Base-by-base conservation (phyloP, 2,113 vertebrate genomes). In the Tachysurus vachellii region DNA sequence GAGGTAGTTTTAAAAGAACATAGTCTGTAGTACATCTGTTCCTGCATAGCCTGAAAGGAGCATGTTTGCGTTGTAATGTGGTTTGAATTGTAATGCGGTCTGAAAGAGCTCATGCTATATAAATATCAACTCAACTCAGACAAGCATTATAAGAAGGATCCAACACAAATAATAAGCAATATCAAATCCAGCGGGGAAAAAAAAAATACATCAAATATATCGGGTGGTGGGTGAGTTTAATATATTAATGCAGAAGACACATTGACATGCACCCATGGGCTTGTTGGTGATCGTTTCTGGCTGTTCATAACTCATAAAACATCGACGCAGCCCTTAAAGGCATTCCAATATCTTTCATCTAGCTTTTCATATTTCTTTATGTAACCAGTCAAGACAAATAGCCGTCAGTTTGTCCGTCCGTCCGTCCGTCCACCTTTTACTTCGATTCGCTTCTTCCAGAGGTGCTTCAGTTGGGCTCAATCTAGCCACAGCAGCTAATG, bases 401-500 rank as follows among this genome's bases (percentile, higher is more conserved):
- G 14, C 16, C 42, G 13, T 12, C 42, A 7, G 47, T 9, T 50
- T 9, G 47, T 50, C 80, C 23, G 56, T 21, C 36, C 70, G 31
- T 73, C 36, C 23, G 56, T 31, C 26, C 4, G 56, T 16, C 28
- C 16, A 21, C 47, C 59, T 59, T 26, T 68, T 5, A 42, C 68
- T 36, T 44, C 26, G 79, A n/a, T 36, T 82, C 10, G 70, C 36
- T 83, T 82, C 85, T 68, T 75, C 76, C 73, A 44, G 26, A 53
- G 80, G 73, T 80, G 84, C 57, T 57, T 70, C 83, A 73, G 36
- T 81, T 84, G 26, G 36, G 28, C 81, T 84, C 80, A 87, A 80
- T 76, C 88, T 82, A 64, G 81, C 70, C 75, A 81, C 75, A 83
- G 73, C 85, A 68, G 85, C 89, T 91, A 89, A 90, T 82, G 80